phyloP scores from a whole-genome alignment of 2,113 vertebrate species.

The Zingel zingel region DNA sequence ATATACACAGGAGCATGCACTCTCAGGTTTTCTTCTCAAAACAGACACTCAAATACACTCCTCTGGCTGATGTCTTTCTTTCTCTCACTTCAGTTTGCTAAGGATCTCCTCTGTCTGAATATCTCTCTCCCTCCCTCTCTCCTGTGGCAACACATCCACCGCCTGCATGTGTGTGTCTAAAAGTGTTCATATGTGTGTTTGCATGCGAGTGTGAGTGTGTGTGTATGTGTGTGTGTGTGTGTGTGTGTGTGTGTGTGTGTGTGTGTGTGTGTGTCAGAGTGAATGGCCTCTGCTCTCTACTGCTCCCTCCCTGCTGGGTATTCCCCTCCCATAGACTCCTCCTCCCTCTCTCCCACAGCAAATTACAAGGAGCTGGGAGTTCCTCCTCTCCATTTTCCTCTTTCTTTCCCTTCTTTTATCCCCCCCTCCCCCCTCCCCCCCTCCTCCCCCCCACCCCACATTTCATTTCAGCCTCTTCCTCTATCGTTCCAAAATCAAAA shows the following conservation, averaged over 20 bases:
- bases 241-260: conserved; percentile 44
- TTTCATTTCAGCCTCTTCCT: not conserved
- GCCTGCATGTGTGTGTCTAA: conserved; percentile 61
- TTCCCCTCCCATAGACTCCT: conserved; percentile 81
- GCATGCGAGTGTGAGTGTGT: conserved; percentile 34
- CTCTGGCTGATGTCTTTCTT: conserved; percentile 34
- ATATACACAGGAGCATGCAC: conserved; percentile 37
- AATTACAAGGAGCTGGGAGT: conserved; percentile 80
- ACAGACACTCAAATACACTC: conserved; percentile 39
- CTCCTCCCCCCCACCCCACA: not conserved
- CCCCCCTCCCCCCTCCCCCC: not conserved
- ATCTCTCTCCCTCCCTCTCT: conserved; percentile 49
- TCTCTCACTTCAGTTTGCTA: conserved; percentile 51
- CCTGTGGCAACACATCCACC: conserved; percentile 65
- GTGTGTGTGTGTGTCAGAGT: conserved; percentile 68
- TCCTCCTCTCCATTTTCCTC: conserved; percentile 51
- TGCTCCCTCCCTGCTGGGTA: conserved; percentile 76
- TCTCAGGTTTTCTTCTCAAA: conserved; percentile 36
- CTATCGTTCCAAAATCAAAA: conserved; percentile 34
- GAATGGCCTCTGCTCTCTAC: conserved; percentile 80
- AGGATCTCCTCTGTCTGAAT: conserved; percentile 52
- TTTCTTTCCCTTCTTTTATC: conserved; percentile 40
- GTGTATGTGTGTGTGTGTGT: conserved; percentile 45
- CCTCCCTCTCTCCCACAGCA: conserved; percentile 71
- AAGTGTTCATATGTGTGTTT: conserved; percentile 69